Evolutionary conservation across 2,797 vertebrate species (phyloP), one percentile per base, ranked within the genome.

Genomic region (Rallus crepitans): DNA sequence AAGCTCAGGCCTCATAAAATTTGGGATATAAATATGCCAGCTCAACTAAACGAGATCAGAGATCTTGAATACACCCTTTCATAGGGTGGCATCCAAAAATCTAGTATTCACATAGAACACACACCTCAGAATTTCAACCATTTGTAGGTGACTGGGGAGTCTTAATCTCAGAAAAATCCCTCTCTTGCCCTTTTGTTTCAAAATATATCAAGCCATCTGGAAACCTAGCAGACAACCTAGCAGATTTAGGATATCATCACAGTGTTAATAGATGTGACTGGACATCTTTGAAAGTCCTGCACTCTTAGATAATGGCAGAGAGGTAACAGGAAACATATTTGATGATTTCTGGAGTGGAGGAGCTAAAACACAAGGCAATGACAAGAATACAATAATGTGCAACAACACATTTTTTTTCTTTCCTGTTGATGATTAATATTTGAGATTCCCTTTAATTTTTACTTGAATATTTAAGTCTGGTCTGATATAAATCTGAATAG

Each of bases 1-100:
- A 94, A 97, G 94, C 96, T 97, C 95, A 96, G 92, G 97, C 93
- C 89, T 97, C 97, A 97, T 98, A 98, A 97, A 98, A 94, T 96
- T 83, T 89, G 55, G 78, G 83, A 83, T 96, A 97, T 98, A 98
- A 98, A 98, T 97, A 97, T 96, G 95, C 84, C 96, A 97, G 79
- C 92, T 96, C 91, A 95, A 95, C 93, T 91, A 95, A 97, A 97
- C 40, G 59, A 97, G 96, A 97, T 95, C 79, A 93, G 93, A 96
- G 92, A 94, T 92, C 82, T 89, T 95, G 57, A 90, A 92, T 80
- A 14, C 31, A 60, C 72, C 9, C 76, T 94, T 95, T 90, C 11
- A 4, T 13, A 89, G 59, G 15, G 19, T 45, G n/a, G 42, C 52
- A 79, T 81, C 72, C 70, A 82, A 91, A 94, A 86, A 52, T 70